Percentiles rank a stretch among this genome's conserved stretches.
Evolutionary conservation across 2,113 vertebrate genomes (phyloP).

Genomic region (Polypterus senegalus): DNA sequence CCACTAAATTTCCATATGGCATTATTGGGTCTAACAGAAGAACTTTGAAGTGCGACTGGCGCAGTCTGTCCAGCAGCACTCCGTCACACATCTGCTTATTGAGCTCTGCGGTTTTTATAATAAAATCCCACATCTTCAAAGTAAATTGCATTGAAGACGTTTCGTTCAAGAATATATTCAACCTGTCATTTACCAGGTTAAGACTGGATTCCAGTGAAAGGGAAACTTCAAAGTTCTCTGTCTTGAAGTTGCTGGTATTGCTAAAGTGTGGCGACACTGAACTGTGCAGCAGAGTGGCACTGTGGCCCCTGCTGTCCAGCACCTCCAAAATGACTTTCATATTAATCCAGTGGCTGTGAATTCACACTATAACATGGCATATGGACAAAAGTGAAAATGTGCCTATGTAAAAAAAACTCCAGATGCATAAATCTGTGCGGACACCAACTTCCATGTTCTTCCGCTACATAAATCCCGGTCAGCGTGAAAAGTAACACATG

Average conservation of each 20-base stretch:
- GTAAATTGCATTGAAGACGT: constrained; percentile 47
- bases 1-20: constrained; percentile 37
- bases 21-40: constrained; percentile 38
- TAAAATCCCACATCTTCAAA: constrained; percentile 17
- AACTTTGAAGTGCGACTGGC: constrained; percentile 34
- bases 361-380: too few species aligned
- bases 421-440: too few species aligned
- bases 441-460: too few species aligned
- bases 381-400: too few species aligned
- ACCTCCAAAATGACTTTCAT: too few species aligned
- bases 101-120: background rate
- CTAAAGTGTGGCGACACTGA: constrained; percentile 33
- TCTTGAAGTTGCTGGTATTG: constrained; percentile 4
- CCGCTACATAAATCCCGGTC: too few species aligned
- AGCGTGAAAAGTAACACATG: too few species aligned
- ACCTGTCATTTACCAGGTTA: constrained; percentile 18
- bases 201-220: constrained; percentile 20
- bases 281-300: constrained; percentile 18
- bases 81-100: constrained; percentile 26
- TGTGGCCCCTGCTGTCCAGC: too few species aligned
- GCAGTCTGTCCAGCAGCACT: constrained; percentile 40
- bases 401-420: too few species aligned
- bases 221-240: constrained; percentile 34
- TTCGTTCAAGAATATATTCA: constrained; percentile 45
- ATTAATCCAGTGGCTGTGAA: too few species aligned